Evolutionary conservation across 2,113 vertebrate species (phyloP), one percentile per base, ranked within the genome.

Genomic region (Orycteropus afer): DNA sequence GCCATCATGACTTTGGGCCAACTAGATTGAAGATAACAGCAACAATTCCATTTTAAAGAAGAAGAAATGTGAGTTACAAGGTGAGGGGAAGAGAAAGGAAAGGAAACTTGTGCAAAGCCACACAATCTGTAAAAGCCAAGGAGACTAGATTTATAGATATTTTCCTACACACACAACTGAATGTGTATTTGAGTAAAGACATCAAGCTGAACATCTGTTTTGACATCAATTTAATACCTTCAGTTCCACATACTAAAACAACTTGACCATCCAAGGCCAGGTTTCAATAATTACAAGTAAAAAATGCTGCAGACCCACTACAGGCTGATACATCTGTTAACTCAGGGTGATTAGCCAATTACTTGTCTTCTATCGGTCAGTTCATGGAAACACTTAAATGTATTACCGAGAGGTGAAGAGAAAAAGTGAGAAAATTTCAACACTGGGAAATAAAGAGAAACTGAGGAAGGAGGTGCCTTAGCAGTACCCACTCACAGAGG

Each of bases 211-310:
- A 59, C n/a, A 81, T 92, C 77, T 65, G 15, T 69, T 89, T 86
- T 27, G 29, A 83, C 76, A 91, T 34, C 20, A 73, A 42, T 69
- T 89, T 55, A 87, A 93, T 78, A 59, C 42, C 22, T 83, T 92
- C 9, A n/a, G n/a, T 61, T 92, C 53, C 55, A 86, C 20, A 51
- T 63, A 89, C 74, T 96, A 90, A 74, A 5, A 79, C 1, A 59
- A n/a, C 27, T 59, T 92, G 18, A 53, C 53, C 45, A 86, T 78
- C 53, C 42, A n/a, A 73, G 10, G 5, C 22, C 55, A 94, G 14
- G n/a, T 87, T 71, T 86, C 71, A 22, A 65, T 37, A 95, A 40
- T 34, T n/a, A 79, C 89, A n/a, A 15, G 23, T 78, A 15, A 49
- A 74, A 86, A 78, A 74, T 14, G 2, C 2, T 86, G 23, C 51